A percentile compares a stretch with the other conserved stretches of the same genome.
phyloP scores from a whole-genome alignment of 2,113 vertebrate species.

The Cyprinodon tularosa region DNA sequence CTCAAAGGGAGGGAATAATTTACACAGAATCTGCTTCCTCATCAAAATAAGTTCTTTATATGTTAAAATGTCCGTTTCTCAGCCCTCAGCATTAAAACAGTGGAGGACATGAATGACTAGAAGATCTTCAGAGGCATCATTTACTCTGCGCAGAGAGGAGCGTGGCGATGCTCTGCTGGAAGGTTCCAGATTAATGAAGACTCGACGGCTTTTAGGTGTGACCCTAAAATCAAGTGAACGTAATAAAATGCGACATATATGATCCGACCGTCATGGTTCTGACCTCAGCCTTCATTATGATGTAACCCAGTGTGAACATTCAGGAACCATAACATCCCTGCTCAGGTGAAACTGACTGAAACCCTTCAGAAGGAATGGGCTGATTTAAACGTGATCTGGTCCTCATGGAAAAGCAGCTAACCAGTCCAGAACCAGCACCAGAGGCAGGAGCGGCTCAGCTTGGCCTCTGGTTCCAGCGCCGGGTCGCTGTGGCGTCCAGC shows the following conservation, averaged over 20 bases:
- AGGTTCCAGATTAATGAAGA: background rate
- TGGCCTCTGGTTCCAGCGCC: background rate
- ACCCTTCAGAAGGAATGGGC: background rate
- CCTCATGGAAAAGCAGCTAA: background rate
- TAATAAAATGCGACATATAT: background rate
- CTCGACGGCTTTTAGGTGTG: background rate
- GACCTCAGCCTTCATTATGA: too few species aligned
- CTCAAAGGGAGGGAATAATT: too few species aligned
- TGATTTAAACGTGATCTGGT: background rate
- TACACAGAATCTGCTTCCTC: too few species aligned
- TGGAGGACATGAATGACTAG: too few species aligned
- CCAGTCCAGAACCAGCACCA: background rate
- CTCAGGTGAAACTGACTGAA: background rate
- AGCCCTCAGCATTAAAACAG: too few species aligned
- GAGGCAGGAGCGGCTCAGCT: background rate
- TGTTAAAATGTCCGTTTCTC: too few species aligned
- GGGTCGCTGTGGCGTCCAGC: too few species aligned
- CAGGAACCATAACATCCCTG: background rate
- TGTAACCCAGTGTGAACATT: background rate
- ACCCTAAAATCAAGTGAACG: background rate
- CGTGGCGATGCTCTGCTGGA: constrained; percentile 1
- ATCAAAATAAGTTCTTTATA: too few species aligned
- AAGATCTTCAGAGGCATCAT: too few species aligned
- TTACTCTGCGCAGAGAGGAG: too few species aligned
- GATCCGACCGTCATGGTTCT: background rate